Conservation (phyloP, 2,113 vertebrate species). For the Saccopteryx bilineata region DNA sequence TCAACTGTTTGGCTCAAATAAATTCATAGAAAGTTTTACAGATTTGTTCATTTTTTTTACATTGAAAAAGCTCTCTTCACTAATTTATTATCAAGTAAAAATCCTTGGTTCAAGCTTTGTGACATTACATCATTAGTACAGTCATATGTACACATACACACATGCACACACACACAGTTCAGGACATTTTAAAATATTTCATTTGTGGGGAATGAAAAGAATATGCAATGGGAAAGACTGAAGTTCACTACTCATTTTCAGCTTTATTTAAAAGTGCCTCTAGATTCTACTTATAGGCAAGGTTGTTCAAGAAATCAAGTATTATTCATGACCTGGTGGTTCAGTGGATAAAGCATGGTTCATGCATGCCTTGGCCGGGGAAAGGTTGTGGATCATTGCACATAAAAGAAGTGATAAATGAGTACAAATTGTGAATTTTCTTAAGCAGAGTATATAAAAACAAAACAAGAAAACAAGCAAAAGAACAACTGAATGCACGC, state of each 20-base stretch:
- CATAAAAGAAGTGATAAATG: too few relatives aligned
- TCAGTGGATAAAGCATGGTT: too few relatives aligned
- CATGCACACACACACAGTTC: background rate
- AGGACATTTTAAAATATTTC: background rate
- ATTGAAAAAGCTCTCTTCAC: background rate
- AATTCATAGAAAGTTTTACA: too few relatives aligned
- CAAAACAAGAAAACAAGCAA: background rate
- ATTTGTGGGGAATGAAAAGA: background rate
- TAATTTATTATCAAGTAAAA: constrained; percentile 19
- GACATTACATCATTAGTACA: background rate
- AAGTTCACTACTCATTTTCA: background rate
- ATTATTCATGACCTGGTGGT: background rate
- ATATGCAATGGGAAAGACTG: background rate
- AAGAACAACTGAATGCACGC: background rate
- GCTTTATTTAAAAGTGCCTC: background rate
- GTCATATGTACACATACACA: background rate
- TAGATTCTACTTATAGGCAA: background rate
- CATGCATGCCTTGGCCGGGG: too few relatives aligned
- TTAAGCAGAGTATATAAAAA: background rate
- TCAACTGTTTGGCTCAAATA: too few relatives aligned
- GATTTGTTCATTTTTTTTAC: too few relatives aligned
- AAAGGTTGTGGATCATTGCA: too few relatives aligned
- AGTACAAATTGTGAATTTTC: background rate
- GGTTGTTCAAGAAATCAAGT: background rate
- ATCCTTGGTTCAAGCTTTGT: background rate